Conservation (phyloP, 2,113 vertebrate species). For the Sorex araneus region DNA sequence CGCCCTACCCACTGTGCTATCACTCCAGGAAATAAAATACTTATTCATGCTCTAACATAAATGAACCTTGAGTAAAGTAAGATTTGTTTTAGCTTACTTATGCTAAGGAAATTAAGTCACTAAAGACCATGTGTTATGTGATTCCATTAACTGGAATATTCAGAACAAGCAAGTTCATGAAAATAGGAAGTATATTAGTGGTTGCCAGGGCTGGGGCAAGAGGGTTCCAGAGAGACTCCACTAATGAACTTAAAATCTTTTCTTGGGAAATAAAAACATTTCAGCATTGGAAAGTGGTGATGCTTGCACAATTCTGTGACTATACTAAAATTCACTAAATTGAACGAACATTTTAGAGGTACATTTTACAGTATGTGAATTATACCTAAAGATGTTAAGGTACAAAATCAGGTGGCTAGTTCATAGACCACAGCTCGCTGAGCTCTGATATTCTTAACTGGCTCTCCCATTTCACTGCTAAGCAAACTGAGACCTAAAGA, state of each 20-base stretch:
- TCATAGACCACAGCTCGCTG: background rate
- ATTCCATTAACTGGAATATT: background rate
- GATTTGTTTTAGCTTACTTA: background rate
- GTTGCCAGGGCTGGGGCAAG: background rate
- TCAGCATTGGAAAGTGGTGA: background rate
- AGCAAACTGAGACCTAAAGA: conserved; percentile 41
- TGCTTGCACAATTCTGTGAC: background rate
- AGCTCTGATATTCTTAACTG: background rate
- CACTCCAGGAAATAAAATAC: background rate
- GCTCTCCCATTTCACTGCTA: conserved; percentile 13
- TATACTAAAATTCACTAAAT: background rate
- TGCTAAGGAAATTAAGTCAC: background rate
- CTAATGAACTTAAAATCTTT: background rate
- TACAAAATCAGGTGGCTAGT: conserved; percentile 19
- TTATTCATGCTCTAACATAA: background rate
- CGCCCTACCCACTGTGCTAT: too few species aligned
- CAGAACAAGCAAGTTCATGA: background rate
- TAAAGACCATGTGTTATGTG: background rate
- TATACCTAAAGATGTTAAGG: background rate
- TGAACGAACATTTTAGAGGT: background rate
- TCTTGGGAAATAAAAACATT: background rate
- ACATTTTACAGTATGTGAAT: conserved; percentile 16
- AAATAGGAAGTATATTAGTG: conserved; percentile 18
- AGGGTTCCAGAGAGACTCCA: background rate
- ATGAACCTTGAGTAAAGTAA: background rate